These are phyloP conservation scores for Poecilus cupreus DNA, from an alignment of 2,888 invertebrate species.

Conservation along the genomic window DNA sequence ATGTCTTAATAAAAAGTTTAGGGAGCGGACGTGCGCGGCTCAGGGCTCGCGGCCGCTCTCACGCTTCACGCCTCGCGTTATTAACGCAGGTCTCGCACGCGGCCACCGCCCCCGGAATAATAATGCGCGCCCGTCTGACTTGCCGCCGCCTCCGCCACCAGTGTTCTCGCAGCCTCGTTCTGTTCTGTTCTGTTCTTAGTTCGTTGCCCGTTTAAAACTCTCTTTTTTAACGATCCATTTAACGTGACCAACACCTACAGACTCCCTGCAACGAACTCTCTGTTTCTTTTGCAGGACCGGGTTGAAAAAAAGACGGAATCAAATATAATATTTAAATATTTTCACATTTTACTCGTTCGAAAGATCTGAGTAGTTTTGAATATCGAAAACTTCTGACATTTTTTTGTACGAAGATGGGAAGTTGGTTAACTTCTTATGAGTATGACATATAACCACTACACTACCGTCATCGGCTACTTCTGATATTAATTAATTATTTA, in stretches of 20 bases:
- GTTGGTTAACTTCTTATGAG: too few species aligned
- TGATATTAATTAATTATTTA: too few species aligned
- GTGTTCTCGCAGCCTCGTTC: background rate
- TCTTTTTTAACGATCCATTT: conserved; percentile 59
- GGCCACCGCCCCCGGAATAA: conserved; percentile 46
- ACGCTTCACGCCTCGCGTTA: conserved; percentile 24
- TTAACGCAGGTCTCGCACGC: conserved; percentile 58
- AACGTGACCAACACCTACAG: conserved; percentile 34
- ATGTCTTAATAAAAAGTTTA: conserved; percentile 61
- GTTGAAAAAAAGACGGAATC: background rate
- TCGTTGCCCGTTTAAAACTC: conserved; percentile 54
- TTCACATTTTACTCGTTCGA: too few species aligned
- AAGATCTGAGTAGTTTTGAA: too few species aligned
- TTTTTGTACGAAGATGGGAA: too few species aligned
- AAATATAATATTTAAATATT: background rate
- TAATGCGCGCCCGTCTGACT: conserved; percentile 43
- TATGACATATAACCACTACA: too few species aligned
- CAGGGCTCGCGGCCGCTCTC: too few species aligned
- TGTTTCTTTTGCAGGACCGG: background rate
- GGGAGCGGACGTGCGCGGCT: conserved; percentile 52
- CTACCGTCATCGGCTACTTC: too few species aligned
- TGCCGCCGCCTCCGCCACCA: too few species aligned
- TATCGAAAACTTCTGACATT: too few species aligned
- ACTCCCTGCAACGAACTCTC: background rate
- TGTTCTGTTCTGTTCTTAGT: conserved; percentile 35